Evolutionary conservation across 2,797 vertebrate genomes (phyloP).

Genomic region (Anguilla pacifica): DNA sequence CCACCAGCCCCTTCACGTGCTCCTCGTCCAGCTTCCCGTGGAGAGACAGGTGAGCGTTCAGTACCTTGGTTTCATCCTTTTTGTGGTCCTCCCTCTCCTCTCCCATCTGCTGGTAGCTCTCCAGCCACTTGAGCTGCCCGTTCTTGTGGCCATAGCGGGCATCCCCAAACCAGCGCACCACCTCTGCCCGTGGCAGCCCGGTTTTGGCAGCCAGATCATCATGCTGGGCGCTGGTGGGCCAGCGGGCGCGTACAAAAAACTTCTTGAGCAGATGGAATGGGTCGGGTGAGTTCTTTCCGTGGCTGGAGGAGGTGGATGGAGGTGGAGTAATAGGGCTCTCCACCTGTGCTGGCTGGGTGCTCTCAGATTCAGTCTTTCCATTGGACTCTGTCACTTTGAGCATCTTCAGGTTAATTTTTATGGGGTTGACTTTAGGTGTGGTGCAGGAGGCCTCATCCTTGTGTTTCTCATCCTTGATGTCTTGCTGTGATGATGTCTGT

Average conservation of each 20-base stretch:
- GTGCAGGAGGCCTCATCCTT: slow-evolving; percentile 61
- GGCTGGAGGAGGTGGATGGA: slow-evolving; percentile 47
- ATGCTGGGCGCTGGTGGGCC: slow-evolving; percentile 90
- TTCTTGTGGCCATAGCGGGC: slow-evolving; percentile 94
- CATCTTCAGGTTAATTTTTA: slow-evolving; percentile 98
- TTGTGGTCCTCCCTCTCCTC: slow-evolving; percentile 75
- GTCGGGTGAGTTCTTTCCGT: slow-evolving; percentile 87
- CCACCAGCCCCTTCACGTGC: slow-evolving; percentile 79
- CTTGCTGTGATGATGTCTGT: slow-evolving; percentile 52
- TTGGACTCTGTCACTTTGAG: slow-evolving; percentile 91
- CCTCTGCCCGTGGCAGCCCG: slow-evolving; percentile 85
- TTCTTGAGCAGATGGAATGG: slow-evolving; percentile 92
- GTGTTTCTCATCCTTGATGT: slow-evolving; percentile 59
- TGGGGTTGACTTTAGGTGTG: slow-evolving; percentile 91
- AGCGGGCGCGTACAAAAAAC: slow-evolving; percentile 90
- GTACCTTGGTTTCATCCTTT: slow-evolving; percentile 64
- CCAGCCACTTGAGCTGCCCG: slow-evolving; percentile 93
- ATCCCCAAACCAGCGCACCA: slow-evolving; percentile 97
- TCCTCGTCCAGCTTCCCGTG: slow-evolving; percentile 77
- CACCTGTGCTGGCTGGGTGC: slow-evolving; percentile 32
- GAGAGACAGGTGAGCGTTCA: slow-evolving; percentile 78
- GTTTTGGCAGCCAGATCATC: slow-evolving; percentile 83
- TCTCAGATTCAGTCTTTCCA: slow-evolving; percentile 69
- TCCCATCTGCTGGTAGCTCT: slow-evolving; percentile 82
- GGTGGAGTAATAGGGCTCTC: slow-evolving; percentile 44